A percentile compares a stretch with the other conserved stretches of the same genome.
Conservation (phyloP, 2,888 invertebrate genomes). For the Drosophila stalkeri region DNA sequence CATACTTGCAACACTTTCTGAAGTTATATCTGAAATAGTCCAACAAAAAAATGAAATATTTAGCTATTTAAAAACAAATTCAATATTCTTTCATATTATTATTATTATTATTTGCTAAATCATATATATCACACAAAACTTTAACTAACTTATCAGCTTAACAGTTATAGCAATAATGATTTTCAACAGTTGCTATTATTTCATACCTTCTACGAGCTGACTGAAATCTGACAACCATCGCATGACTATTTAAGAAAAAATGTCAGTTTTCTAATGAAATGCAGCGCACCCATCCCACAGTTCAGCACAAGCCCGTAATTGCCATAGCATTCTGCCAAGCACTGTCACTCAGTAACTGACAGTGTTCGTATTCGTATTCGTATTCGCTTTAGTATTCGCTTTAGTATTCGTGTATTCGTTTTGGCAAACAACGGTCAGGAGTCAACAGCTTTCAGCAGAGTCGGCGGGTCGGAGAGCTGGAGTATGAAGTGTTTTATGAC, state of each 20-base stretch:
- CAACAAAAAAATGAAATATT: too few relatives aligned
- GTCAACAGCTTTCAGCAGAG: slow-evolving; percentile 27
- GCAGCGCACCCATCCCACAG: slow-evolving; percentile 26
- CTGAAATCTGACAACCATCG: slow-evolving; percentile 9
- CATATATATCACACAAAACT: too few relatives aligned
- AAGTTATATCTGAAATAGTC: too few relatives aligned
- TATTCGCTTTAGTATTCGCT: slow-evolving; percentile 52
- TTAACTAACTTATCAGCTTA: too few relatives aligned
- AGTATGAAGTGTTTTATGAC: slow-evolving; percentile 78
- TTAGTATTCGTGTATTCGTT: slow-evolving; percentile 46
- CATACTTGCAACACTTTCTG: too few relatives aligned
- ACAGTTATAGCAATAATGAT: background rate
- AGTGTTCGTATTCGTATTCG: slow-evolving; percentile 48
- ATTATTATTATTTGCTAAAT: too few relatives aligned
- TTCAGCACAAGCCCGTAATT: slow-evolving; percentile 48
- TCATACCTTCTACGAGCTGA: background rate
- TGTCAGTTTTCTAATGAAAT: slow-evolving; percentile 34
- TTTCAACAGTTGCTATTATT: background rate
- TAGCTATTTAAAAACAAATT: too few relatives aligned
- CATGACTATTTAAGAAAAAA: slow-evolving; percentile 42
- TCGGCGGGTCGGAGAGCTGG: slow-evolving; percentile 33
- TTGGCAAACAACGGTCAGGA: slow-evolving; percentile 39
- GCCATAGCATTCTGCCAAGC: slow-evolving; percentile 51
- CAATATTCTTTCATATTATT: too few relatives aligned
- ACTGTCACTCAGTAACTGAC: slow-evolving; percentile 72